Conservation (phyloP, 2,113 vertebrate species). For the Platichthys flesus region DNA sequence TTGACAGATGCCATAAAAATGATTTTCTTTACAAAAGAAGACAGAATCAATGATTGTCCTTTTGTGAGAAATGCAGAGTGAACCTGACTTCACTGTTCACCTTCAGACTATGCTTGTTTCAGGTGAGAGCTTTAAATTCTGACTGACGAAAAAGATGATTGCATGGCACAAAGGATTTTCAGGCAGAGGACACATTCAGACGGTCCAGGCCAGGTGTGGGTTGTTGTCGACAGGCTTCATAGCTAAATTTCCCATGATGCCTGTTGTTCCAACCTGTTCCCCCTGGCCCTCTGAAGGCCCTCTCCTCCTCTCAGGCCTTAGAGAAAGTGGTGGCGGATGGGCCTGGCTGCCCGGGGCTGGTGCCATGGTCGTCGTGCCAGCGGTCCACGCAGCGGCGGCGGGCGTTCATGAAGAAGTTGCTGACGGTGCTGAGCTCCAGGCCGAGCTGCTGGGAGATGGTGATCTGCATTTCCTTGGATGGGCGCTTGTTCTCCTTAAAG, state of each 20-base stretch:
- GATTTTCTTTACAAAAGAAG: slow-evolving; percentile 66
- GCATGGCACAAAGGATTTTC: slow-evolving; percentile 80
- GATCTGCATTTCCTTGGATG: slow-evolving; percentile 98
- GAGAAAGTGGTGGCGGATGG: slow-evolving; percentile 93
- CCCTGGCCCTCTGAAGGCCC: slow-evolving; percentile 46
- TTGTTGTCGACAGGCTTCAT: slow-evolving; percentile 56
- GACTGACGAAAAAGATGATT: slow-evolving; percentile 77
- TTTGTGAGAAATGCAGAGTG: slow-evolving; percentile 72
- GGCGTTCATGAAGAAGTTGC: slow-evolving; percentile 99
- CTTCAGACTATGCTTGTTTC: slow-evolving; percentile 67
- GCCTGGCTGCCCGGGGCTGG: slow-evolving; percentile 87
- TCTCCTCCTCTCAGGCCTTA: slow-evolving; percentile 91
- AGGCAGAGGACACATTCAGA: slow-evolving; percentile 68
- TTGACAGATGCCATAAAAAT: slow-evolving; percentile 72
- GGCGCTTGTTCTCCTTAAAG: slow-evolving; percentile 99
- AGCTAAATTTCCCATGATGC: slow-evolving; percentile 32
- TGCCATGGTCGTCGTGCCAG: slow-evolving; percentile 93
- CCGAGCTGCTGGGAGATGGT: slow-evolving; percentile 99
- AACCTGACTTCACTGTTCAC: slow-evolving; percentile 73
- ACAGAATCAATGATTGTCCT: slow-evolving; percentile 79
- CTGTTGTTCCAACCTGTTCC: slow-evolving; percentile 56
- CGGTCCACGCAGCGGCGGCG: slow-evolving; percentile 97
- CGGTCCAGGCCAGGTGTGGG: slow-evolving; percentile 51
- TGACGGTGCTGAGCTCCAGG: slow-evolving; percentile 97
- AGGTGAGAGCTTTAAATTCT: slow-evolving; percentile 73